A percentile compares a stretch with the other conserved stretches of the same genome.
Evolutionary conservation across 2,888 invertebrate species (phyloP).

Genomic region (Xanthia icteritia): DNA sequence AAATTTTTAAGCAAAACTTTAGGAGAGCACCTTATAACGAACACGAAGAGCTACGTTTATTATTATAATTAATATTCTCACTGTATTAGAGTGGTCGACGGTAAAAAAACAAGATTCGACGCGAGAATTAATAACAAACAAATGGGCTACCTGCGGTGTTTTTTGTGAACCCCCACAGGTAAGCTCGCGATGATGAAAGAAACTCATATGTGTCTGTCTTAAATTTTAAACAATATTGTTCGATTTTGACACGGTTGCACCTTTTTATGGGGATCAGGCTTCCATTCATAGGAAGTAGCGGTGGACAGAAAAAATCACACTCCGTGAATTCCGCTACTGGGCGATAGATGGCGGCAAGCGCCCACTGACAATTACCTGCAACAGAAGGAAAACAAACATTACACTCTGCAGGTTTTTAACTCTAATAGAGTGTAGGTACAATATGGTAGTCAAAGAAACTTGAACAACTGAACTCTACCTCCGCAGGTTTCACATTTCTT

Average conservation of each 20-base stretch:
- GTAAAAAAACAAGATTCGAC: constrained; percentile 87
- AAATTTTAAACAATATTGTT: constrained; percentile 88
- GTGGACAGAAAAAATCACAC: constrained; percentile 78
- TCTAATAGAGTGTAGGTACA: constrained; percentile 46
- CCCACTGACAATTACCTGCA: constrained; percentile 72
- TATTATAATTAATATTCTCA: constrained; percentile 91
- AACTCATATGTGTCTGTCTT: constrained; percentile 88
- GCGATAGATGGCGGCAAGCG: constrained; percentile 82
- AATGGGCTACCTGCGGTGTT: constrained; percentile 90
- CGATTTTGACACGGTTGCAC: constrained; percentile 88
- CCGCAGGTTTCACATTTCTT: constrained; percentile 79
- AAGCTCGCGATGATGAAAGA: constrained; percentile 87
- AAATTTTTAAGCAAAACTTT: constrained; percentile 86
- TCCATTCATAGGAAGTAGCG: constrained; percentile 85
- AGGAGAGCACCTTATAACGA: constrained; percentile 84
- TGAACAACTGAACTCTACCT: constrained; percentile 54
- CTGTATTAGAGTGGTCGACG: constrained; percentile 89
- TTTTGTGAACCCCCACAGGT: constrained; percentile 89
- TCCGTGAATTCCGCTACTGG: constrained; percentile 77
- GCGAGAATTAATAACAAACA: constrained; percentile 91
- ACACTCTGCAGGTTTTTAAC: constrained; percentile 54
- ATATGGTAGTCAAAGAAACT: constrained; percentile 51
- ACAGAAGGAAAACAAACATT: constrained; percentile 65
- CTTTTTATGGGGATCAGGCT: constrained; percentile 81
- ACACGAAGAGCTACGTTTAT: constrained; percentile 88